Evolutionary conservation across 1,140 invertebrate genomes (phyloP).

Genomic region (Nasonia giraulti): DNA sequence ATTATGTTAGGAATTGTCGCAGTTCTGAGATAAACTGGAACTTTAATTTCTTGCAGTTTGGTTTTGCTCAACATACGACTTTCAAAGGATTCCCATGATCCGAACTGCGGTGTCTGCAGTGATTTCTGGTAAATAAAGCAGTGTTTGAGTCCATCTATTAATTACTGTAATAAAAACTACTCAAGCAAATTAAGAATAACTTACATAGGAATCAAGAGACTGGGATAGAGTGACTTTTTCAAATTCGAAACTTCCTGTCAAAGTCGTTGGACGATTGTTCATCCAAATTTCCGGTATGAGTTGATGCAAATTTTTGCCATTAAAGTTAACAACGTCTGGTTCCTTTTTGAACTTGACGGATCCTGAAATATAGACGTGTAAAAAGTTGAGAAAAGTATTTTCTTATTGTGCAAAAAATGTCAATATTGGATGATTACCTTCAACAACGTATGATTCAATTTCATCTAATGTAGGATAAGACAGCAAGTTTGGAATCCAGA

Average conservation of each 20-base stretch:
- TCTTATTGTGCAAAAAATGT: neutral
- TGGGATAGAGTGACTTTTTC: slow-evolving; percentile 28
- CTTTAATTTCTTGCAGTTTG: slow-evolving; percentile 57
- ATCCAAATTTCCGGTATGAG: slow-evolving; percentile 60
- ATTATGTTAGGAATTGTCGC: slow-evolving; percentile 53
- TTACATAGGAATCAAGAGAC: slow-evolving; percentile 1
- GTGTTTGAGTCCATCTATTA: slow-evolving; percentile 16
- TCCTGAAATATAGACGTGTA: slow-evolving; percentile 46
- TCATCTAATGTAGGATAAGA: neutral
- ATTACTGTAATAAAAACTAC: neutral
- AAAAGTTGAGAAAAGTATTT: neutral
- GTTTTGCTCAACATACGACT: slow-evolving; percentile 62
- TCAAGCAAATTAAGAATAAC: neutral
- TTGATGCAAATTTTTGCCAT: slow-evolving; percentile 37
- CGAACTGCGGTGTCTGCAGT: slow-evolving; percentile 53
- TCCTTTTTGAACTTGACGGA: slow-evolving; percentile 58
- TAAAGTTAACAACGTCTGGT: slow-evolving; percentile 51
- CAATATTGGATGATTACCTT: slow-evolving; percentile 4
- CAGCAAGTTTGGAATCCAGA: slow-evolving; percentile 35
- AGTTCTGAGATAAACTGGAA: slow-evolving; percentile 49
- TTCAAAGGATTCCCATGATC: slow-evolving; percentile 57
- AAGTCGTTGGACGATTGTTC: slow-evolving; percentile 44
- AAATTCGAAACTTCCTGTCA: slow-evolving; percentile 48
- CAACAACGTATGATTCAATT: slow-evolving; percentile 6
- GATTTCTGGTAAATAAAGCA: slow-evolving; percentile 49